These are phyloP conservation scores for Mustelus asterias DNA, from an alignment of 2,113 vertebrate species.

Conservation along the genomic window DNA sequence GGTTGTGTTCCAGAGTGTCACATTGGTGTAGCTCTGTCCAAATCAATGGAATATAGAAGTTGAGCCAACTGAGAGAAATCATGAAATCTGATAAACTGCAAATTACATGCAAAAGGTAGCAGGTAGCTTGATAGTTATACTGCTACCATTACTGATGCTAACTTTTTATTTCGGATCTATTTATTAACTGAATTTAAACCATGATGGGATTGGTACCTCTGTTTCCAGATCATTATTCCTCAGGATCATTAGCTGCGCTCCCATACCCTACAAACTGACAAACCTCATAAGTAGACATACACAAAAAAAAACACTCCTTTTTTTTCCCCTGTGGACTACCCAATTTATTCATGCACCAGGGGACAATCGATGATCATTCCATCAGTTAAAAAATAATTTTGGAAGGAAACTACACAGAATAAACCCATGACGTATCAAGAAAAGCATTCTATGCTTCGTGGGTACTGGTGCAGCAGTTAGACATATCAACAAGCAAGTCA, in stretches of 20 bases:
- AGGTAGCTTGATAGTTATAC: too few species aligned
- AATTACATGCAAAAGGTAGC: neutral
- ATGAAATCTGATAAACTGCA: neutral
- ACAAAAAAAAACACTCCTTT: too few species aligned
- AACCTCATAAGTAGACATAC: too few species aligned
- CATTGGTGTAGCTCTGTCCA: neutral
- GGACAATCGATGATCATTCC: neutral
- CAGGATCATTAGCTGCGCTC: too few species aligned
- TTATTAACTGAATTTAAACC: too few species aligned
- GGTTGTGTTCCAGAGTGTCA: neutral
- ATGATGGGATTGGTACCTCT: too few species aligned
- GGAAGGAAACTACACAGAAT: neutral
- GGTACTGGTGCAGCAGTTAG: neutral
- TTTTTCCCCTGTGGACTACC: too few species aligned
- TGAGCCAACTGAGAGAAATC: neutral
- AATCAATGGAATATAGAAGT: neutral
- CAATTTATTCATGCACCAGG: neutral
- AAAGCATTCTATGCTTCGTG: neutral
- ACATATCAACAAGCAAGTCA: neutral
- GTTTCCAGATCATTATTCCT: too few species aligned
- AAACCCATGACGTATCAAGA: neutral
- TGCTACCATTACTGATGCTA: too few species aligned
- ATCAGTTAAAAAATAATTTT: neutral
- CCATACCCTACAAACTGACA: too few species aligned
- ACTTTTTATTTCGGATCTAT: too few species aligned